These are phyloP conservation scores for Drosophila quinaria DNA, from an alignment of 2,888 invertebrate species.

Conservation along the genomic window DNA sequence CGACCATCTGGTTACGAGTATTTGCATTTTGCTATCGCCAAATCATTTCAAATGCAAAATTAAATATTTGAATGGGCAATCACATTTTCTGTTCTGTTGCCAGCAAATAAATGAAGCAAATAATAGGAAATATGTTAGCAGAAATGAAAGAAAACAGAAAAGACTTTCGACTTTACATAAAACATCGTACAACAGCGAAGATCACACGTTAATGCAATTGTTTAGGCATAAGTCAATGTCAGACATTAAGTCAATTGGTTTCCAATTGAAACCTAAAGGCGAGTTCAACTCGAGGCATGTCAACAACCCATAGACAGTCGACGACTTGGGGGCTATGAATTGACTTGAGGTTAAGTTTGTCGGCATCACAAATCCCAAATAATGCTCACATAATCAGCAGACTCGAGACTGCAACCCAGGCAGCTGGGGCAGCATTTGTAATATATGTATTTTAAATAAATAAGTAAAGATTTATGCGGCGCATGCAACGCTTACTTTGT, in stretches of 20 bases:
- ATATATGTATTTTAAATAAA: conserved; percentile 65
- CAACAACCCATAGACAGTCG: not conserved
- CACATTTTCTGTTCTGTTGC: conserved; percentile 12
- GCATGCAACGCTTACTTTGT: conserved; percentile 60
- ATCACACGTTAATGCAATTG: conserved; percentile 27
- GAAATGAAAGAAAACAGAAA: not conserved
- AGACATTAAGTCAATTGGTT: conserved; percentile 54
- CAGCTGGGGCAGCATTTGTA: conserved; percentile 31
- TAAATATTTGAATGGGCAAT: conserved; percentile 23
- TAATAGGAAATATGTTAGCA: conserved; percentile 1
- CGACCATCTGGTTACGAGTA: not conserved
- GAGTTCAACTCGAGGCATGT: conserved; percentile 28
- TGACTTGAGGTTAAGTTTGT: conserved; percentile 42
- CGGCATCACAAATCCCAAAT: conserved; percentile 66
- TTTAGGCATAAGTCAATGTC: conserved; percentile 34
- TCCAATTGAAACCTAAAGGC: conserved; percentile 34
- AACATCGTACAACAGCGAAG: not conserved
- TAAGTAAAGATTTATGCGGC: conserved; percentile 76
- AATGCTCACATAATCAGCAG: conserved; percentile 63
- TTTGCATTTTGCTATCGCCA: conserved; percentile 41
- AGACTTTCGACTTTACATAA: conserved; percentile 5
- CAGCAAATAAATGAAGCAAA: conserved; percentile 22
- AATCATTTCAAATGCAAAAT: conserved; percentile 36
- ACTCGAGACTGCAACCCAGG: conserved; percentile 13
- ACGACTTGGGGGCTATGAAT: conserved; percentile 1